Evolutionary conservation across 2,888 invertebrate species (phyloP), one percentile per base, ranked within the genome.

Genomic region (Ochropleura plecta): DNA sequence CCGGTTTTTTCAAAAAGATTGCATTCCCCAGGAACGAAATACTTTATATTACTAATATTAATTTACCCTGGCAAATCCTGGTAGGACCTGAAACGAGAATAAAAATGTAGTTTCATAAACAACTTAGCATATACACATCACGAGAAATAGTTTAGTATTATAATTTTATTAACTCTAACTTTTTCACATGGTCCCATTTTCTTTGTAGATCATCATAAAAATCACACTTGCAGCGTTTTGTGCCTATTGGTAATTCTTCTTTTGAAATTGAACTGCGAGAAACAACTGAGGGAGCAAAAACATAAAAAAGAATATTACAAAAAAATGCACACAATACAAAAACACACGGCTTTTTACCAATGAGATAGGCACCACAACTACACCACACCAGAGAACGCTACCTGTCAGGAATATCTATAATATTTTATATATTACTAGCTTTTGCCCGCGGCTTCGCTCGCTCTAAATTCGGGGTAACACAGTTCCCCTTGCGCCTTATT

Each of bases 181-280:
- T 62, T 44, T 68, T 82, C 1, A 79, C 44, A 30, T 79, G 70
- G 0, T 70, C 59, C 82, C 82, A 82, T 59, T 67, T 79, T 57
- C 69, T 72, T 62, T 83, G 83, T 55, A 83, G 12, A 40, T 82
- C 83, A 0, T 76, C 80, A 8, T 65, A 73, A 0, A 76, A 1
- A 9, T 73, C 70, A 48, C 82, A 82, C 12, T 48, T 72, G 44
- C 82, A 82, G 18, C 14, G 53, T 46, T 4, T 64, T 5, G n/a
- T 48, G 14, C 55, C 0, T 46, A 3, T 44, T 0, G 14, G 3
- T 12, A 48, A 51, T 30, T 20, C 20, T 0, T 20, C 55, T 20
- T 40, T 66, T 62, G 20, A n/a, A 0, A 7, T 8, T 20, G 75
- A 63, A 55, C 48, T 73, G 10, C 44, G 10, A 12, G 80, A 83